A percentile compares a stretch with the other conserved stretches of the same genome.
Conservation (phyloP, 2,888 invertebrate species). For the Creontiades dilutus region DNA sequence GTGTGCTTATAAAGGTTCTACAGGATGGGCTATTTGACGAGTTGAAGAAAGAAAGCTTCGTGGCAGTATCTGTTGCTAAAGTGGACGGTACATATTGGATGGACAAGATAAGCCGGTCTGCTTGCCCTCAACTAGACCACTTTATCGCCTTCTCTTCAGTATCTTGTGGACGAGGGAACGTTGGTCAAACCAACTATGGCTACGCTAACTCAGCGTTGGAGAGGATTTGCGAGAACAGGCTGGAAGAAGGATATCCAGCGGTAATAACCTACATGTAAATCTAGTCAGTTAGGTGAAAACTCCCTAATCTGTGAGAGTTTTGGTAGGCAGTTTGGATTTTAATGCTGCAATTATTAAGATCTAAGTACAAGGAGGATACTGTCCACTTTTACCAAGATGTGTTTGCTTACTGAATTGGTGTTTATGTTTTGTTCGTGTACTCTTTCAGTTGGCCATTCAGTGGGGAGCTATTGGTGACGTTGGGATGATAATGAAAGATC, state of each 20-base stretch:
- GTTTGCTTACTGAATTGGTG: neutral
- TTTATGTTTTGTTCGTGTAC: slow-evolving; percentile 45
- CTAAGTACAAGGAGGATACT: neutral
- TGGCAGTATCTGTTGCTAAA: slow-evolving; percentile 91
- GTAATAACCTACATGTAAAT: slow-evolving; percentile 71
- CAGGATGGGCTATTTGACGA: neutral
- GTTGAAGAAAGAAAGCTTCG: slow-evolving; percentile 88
- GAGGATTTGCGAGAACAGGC: slow-evolving; percentile 92
- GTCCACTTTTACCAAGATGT: neutral
- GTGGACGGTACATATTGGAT: slow-evolving; percentile 90
- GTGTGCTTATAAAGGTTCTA: neutral
- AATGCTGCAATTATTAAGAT: neutral
- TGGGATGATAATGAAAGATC: slow-evolving; percentile 92
- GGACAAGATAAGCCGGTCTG: slow-evolving; percentile 87
- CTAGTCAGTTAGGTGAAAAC: neutral
- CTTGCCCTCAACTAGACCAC: slow-evolving; percentile 90
- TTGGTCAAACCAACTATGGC: slow-evolving; percentile 98
- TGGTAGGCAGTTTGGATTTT: no score
- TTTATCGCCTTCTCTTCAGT: slow-evolving; percentile 98
- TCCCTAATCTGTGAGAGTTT: no score
- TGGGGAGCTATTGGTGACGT: slow-evolving; percentile 99
- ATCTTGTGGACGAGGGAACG: slow-evolving; percentile 97
- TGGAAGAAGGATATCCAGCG: slow-evolving; percentile 90
- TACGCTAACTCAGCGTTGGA: slow-evolving; percentile 99
- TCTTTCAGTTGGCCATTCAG: slow-evolving; percentile 87